These are phyloP conservation scores for Melanargia galathea DNA, from an alignment of 2,888 invertebrate genomes.

Conservation along the genomic window DNA sequence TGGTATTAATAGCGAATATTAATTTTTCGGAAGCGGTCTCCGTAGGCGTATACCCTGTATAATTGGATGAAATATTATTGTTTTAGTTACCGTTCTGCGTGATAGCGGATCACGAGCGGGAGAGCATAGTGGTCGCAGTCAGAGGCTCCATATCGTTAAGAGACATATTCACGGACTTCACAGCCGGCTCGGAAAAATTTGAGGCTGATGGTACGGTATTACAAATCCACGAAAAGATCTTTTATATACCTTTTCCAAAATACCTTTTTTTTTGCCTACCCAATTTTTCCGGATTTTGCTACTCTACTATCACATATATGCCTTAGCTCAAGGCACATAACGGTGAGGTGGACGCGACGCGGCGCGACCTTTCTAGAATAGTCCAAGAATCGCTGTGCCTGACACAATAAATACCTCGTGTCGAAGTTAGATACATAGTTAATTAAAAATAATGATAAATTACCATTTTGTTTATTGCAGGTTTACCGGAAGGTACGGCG, in stretches of 20 bases:
- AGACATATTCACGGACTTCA: slow-evolving; percentile 93
- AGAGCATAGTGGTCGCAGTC: slow-evolving; percentile 90
- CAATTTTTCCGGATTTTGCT: too few species aligned
- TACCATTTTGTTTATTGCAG: slow-evolving; percentile 44
- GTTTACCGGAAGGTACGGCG: slow-evolving; percentile 83
- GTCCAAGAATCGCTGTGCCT: too few species aligned
- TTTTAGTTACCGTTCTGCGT: slow-evolving; percentile 92
- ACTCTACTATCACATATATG: too few species aligned
- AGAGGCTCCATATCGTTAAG: slow-evolving; percentile 92
- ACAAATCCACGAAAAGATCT: neutral
- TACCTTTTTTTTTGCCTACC: too few species aligned
- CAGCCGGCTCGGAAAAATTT: slow-evolving; percentile 88
- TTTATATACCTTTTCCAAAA: too few species aligned
- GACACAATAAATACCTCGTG: too few species aligned
- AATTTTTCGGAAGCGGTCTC: too few species aligned
- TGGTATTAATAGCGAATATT: too few species aligned
- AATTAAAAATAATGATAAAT: neutral
- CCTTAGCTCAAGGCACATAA: neutral
- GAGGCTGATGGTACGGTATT: slow-evolving; percentile 82
- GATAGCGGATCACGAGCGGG: slow-evolving; percentile 90
- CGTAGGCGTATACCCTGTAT: too few species aligned
- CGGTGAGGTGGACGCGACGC: neutral
- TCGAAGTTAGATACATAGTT: too few species aligned
- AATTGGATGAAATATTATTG: neutral
- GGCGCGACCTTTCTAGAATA: too few species aligned